phyloP scores from a whole-genome alignment of 2,797 vertebrate species.

The Cygnus olor region DNA sequence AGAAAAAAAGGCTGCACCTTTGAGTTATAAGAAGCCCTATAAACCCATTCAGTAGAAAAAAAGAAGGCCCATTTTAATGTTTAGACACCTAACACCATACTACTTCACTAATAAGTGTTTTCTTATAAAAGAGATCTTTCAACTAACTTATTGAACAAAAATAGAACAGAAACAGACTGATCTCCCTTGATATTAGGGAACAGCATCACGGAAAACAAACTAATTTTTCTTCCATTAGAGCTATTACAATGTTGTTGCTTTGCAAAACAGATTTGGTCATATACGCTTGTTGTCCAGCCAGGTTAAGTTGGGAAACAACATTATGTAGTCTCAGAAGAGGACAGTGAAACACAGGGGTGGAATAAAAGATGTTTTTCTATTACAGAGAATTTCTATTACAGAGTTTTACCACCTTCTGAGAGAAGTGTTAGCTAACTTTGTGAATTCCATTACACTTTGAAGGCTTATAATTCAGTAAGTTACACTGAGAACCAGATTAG shows the following conservation, averaged over 20 bases:
- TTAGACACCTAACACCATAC: background rate
- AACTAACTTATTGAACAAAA: background rate
- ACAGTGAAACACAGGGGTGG: background rate
- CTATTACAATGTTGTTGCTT: background rate
- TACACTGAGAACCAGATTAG: background rate
- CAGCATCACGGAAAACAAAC: background rate
- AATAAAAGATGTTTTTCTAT: background rate
- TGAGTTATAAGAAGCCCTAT: background rate
- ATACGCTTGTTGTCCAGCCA: background rate
- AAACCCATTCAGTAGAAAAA: background rate
- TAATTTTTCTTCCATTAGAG: background rate
- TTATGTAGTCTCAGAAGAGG: background rate
- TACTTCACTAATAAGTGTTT: background rate
- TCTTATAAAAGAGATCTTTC: background rate
- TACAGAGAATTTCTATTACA: background rate
- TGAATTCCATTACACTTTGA: background rate
- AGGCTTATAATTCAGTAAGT: background rate
- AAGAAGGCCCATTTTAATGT: background rate
- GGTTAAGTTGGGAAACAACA: background rate
- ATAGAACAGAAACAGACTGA: background rate
- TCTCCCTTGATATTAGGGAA: background rate
- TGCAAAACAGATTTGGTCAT: background rate
- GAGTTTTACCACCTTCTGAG: background rate
- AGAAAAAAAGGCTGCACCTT: background rate
- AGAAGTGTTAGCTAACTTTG: background rate